phyloP scores from a whole-genome alignment of 1,140 invertebrate species.

The Cardiocondyla obscurior region DNA sequence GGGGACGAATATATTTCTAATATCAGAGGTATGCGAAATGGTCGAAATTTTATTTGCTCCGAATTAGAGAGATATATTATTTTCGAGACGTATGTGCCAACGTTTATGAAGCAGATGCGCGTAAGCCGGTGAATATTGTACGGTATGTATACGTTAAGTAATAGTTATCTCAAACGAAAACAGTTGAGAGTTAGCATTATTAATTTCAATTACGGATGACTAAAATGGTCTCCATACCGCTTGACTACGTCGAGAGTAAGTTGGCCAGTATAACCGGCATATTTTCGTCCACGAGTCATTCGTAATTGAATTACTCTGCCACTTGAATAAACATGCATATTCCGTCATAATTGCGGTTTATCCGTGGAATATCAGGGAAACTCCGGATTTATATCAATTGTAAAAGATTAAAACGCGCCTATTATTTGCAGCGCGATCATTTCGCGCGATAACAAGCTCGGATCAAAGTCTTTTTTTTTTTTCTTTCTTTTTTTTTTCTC shows the following conservation, averaged over 20 bases:
- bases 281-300: conserved; percentile 22
- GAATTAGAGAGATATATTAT: not conserved
- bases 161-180: conserved; percentile 1
- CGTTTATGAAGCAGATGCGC: not conserved
- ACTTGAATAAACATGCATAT: not conserved
- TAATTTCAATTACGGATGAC: conserved; percentile 1
- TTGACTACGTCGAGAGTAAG: not conserved
- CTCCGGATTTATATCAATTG: not conserved
- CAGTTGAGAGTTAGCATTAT: not conserved
- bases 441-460: not conserved
- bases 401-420: not conserved
- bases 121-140: not conserved
- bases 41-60: conserved; percentile 16
- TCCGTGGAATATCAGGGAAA: not conserved
- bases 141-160: not conserved
- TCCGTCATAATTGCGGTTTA: conserved; percentile 2
- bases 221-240: not conserved
- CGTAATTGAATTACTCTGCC: not conserved
- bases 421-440: not conserved
- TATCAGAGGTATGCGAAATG: not conserved
- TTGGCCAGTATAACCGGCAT: not conserved
- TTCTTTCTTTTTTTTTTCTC: too few species aligned
- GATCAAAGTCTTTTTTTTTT: not conserved
- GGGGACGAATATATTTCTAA: conserved; percentile 21
- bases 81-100: not conserved